Conservation (phyloP, 2,888 invertebrate species). For the Hirtodrosophila alboralis region DNA sequence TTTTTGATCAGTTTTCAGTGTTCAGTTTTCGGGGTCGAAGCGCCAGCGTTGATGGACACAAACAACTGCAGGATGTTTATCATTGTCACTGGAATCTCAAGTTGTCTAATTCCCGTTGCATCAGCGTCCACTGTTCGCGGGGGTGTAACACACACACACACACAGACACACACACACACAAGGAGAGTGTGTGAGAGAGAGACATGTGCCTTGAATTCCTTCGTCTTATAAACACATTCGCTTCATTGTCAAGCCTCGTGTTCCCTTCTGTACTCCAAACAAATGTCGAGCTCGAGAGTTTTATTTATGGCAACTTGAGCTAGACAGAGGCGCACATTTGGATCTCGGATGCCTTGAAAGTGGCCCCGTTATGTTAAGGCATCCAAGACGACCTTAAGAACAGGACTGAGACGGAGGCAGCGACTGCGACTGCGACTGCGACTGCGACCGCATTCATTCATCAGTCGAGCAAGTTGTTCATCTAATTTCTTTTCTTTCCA, state of each 20-base stretch:
- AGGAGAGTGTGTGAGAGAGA: slow-evolving; percentile 1
- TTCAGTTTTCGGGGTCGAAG: slow-evolving; percentile 20
- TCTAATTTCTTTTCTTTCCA: background rate
- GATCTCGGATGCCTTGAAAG: slow-evolving; percentile 33
- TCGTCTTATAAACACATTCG: slow-evolving; percentile 25
- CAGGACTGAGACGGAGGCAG: background rate
- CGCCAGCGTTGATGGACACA: slow-evolving; percentile 55
- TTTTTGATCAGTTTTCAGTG: slow-evolving; percentile 24
- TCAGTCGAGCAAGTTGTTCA: slow-evolving; percentile 27
- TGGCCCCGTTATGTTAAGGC: slow-evolving; percentile 43
- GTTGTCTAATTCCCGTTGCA: slow-evolving; percentile 51
- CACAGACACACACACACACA: slow-evolving; percentile 7
- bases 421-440: slow-evolving; percentile 2
- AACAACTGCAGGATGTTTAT: slow-evolving; percentile 78
- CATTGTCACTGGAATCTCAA: slow-evolving; percentile 74
- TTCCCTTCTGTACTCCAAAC: slow-evolving; percentile 17
- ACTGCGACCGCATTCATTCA: slow-evolving; percentile 36
- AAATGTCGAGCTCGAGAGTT: slow-evolving; percentile 31
- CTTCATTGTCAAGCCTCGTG: slow-evolving; percentile 27
- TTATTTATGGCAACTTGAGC: slow-evolving; percentile 62
- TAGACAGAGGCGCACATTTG: slow-evolving; percentile 30
- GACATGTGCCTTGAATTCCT: slow-evolving; percentile 32
- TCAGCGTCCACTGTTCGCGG: slow-evolving; percentile 44
- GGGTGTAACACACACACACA: slow-evolving; percentile 38
- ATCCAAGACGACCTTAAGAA: slow-evolving; percentile 17